Evolutionary conservation across 2,888 invertebrate genomes (phyloP).

Genomic region (Rhyacophila evoluta): DNA sequence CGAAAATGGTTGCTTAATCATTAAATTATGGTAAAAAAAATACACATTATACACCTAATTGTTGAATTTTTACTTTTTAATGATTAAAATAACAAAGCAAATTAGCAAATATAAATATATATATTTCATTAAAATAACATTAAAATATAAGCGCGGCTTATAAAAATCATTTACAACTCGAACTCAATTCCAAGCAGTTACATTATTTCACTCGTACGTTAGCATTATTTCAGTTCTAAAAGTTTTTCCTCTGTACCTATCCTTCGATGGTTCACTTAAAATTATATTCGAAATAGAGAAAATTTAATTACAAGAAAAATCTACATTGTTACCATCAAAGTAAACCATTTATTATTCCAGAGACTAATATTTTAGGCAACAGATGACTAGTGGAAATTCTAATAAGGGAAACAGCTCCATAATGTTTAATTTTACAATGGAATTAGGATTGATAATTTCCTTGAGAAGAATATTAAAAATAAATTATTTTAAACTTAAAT

Average conservation of each 20-base stretch:
- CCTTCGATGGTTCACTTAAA: background rate
- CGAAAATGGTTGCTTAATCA: conserved; percentile 4
- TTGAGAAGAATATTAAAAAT: too few relatives aligned
- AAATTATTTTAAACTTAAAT: too few relatives aligned
- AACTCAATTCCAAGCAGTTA: background rate
- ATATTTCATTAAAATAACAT: conserved; percentile 1
- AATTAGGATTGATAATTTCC: too few relatives aligned
- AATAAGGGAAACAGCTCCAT: too few relatives aligned
- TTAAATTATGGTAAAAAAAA: background rate
- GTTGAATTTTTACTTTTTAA: conserved; percentile 4
- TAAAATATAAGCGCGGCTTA: conserved; percentile 7
- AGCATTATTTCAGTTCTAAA: background rate
- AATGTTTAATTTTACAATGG: too few relatives aligned
- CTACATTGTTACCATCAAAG: background rate
- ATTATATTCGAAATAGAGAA: conserved; percentile 2
- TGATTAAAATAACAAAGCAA: conserved; percentile 11
- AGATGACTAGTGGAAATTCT: background rate
- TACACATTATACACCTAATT: background rate
- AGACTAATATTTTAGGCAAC: background rate
- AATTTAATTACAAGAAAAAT: too few relatives aligned
- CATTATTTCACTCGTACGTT: background rate
- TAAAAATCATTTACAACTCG: background rate
- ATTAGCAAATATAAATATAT: conserved; percentile 6
- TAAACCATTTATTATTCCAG: background rate
- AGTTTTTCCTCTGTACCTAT: background rate